Evolutionary conservation across 2,797 vertebrate species (phyloP).

Genomic region (Paguma larvata): DNA sequence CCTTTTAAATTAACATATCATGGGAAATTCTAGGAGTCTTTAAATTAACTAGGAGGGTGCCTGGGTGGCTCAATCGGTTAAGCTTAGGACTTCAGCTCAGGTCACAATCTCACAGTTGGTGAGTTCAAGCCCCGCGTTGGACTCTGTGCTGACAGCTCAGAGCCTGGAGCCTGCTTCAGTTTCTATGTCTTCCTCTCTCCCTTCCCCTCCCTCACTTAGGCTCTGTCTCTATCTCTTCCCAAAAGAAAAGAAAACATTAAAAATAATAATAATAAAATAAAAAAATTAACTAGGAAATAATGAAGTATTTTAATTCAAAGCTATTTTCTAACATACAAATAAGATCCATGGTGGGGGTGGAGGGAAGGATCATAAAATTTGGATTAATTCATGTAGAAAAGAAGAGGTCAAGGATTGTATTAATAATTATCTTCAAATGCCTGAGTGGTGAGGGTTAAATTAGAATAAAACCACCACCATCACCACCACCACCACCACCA

Average conservation of each 20-base stretch:
- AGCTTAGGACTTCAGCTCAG: no score
- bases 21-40: neutral
- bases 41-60: neutral
- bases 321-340: conserved; percentile 46
- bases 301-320: conserved; percentile 46
- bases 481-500: neutral
- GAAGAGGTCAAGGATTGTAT: neutral
- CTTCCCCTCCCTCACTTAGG: no score
- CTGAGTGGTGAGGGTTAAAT: neutral
- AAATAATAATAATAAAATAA: no score
- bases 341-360: neutral
- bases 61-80: no score
- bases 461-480: neutral
- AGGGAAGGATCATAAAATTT: neutral
- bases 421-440: conserved; percentile 41
- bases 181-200: no score
- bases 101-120: no score
- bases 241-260: no score
- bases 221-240: no score
- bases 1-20: neutral
- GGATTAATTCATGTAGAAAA: conserved; percentile 40
- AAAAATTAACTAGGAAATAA: conserved; percentile 10
- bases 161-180: no score
- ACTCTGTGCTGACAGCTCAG: no score
- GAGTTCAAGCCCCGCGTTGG: no score